Evolutionary conservation across 2,888 invertebrate genomes (phyloP), one percentile per base, ranked within the genome.

Genomic region (Platycheirus albimanus): DNA sequence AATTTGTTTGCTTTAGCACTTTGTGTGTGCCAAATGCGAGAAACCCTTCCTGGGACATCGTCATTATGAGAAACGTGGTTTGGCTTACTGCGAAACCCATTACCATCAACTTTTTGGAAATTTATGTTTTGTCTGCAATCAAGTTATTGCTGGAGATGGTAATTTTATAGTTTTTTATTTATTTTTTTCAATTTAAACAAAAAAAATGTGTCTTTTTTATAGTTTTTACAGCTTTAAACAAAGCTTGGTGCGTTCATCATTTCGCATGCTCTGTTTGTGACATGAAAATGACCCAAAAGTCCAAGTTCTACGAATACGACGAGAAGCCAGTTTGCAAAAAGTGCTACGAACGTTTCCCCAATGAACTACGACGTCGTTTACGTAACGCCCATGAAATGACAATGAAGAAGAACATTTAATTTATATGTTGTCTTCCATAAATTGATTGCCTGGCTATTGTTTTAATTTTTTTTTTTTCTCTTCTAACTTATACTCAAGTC

Each of bases 1-100:
- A 10, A n/a, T 10, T 17, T 19, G 19, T 77, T 85, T 33, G 7
- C 8, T 87, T 92, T 93, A 97, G 95, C 99, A 99, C 92, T 99
- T 99, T 91, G 99, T 99, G 1, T 99, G 99, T 91, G 99, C 99
- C 85, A 99, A 99, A 91, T 99, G 99, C 90, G 99, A 99, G 92
- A 99, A 99, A 91, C 99, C 99, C 0, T 99, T 99, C 93, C 94
- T 99, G 89, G 99, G 99, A 0, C 98, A 98, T 92, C 96, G 99
- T 0, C 99, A 99, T 91, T 99, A 99, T 90, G 99, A 99, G 92
- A 98, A 98, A 92, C 98, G 98, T 88, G 99, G 98, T 0, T 92
- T 99, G 86, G 99, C 99, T 0, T 99, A 99, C 91, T 99, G 99
- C 91, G 99, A 99, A 92, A 98, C 96, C 80, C 99, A 99, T 91